phyloP scores from a whole-genome alignment of 1,140 invertebrate species.

The Nixonia krombeini region DNA sequence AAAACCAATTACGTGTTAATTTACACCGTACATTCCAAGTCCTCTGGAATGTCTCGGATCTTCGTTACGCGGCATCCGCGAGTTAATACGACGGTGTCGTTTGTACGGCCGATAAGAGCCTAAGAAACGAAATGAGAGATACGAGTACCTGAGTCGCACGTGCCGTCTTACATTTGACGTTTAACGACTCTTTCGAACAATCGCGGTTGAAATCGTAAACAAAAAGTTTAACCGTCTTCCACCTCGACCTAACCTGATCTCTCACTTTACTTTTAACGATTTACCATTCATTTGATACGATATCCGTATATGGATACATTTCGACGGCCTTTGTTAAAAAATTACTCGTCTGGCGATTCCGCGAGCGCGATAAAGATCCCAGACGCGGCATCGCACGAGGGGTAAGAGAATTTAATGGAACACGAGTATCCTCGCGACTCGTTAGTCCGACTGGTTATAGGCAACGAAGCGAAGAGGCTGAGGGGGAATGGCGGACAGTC shows the following conservation, averaged over 20 bases:
- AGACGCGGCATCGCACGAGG: no score
- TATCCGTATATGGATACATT: no score
- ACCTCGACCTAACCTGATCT: no score
- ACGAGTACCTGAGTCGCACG: slow-evolving; percentile 11
- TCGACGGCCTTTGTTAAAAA: no score
- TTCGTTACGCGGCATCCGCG: slow-evolving; percentile 11
- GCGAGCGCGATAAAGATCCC: no score
- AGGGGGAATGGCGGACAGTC: slow-evolving; percentile 34
- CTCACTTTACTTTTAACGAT: no score
- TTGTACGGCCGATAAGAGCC: slow-evolving; percentile 22
- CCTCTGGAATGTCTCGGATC: slow-evolving; percentile 17
- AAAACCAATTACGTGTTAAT: no score
- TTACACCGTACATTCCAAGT: not conserved
- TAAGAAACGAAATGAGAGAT: slow-evolving; percentile 33
- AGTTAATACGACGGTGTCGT: slow-evolving; percentile 21
- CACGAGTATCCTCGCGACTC: slow-evolving; percentile 33
- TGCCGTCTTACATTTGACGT: slow-evolving; percentile 6
- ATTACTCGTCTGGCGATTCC: no score
- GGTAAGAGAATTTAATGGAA: no score
- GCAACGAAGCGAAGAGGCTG: slow-evolving; percentile 49
- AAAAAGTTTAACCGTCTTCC: not conserved
- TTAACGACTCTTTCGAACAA: not conserved
- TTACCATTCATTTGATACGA: no score
- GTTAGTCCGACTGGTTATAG: slow-evolving; percentile 10
- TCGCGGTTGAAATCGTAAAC: not conserved